Percentiles rank a stretch among this genome's conserved stretches.
These are phyloP conservation scores for Lissonota sp. DNA, from an alignment of 2,888 invertebrate genomes.

Conservation along the genomic window DNA sequence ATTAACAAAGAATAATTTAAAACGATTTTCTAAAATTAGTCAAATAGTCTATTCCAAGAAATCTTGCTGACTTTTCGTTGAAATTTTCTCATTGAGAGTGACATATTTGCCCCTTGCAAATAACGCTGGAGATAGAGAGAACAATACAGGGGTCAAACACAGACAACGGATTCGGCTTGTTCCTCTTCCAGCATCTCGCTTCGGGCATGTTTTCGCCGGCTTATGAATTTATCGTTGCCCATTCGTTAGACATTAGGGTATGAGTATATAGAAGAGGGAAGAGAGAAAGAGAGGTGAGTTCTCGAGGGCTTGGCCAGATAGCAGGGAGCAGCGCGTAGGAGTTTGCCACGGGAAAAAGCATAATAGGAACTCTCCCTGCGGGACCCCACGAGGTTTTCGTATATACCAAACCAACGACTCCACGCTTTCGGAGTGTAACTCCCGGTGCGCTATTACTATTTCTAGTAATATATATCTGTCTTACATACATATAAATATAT, in stretches of 20 bases:
- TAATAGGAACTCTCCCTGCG: constrained; percentile 73
- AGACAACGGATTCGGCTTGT: constrained; percentile 56
- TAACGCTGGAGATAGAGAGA: constrained; percentile 25
- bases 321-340: constrained; percentile 75
- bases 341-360: constrained; percentile 74
- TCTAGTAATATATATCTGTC: constrained; percentile 3
- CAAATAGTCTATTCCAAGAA: too few relatives aligned
- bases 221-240: constrained; percentile 83
- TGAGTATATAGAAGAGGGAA: constrained; percentile 39
- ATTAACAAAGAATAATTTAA: too few relatives aligned
- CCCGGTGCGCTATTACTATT: constrained; percentile 34
- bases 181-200: constrained; percentile 63
- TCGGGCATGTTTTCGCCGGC: constrained; percentile 79
- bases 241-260: constrained; percentile 82
- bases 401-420: constrained; percentile 18
- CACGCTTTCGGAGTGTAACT: background rate
- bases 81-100: background rate
- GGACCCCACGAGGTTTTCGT: constrained; percentile 62
- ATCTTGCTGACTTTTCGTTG: too few relatives aligned
- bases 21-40: too few relatives aligned
- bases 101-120: constrained; percentile 16
- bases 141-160: constrained; percentile 40
- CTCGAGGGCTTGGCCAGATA: constrained; percentile 37
- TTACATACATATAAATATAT: background rate
- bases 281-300: constrained; percentile 13